phyloP scores from a whole-genome alignment of 2,797 vertebrate species.

The Pseudotriccus pelzelni region DNA sequence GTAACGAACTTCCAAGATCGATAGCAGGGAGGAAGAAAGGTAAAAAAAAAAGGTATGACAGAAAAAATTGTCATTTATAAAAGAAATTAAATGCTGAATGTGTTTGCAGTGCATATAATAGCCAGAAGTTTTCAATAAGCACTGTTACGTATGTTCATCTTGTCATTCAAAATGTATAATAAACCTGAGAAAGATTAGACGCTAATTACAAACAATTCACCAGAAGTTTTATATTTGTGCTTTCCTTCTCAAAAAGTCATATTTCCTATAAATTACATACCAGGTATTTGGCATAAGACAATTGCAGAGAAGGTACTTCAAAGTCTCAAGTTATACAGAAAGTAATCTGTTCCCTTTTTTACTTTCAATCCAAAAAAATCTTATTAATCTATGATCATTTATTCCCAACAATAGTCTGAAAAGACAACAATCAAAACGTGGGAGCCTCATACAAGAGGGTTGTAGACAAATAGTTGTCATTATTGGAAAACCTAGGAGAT shows the following conservation, averaged over 20 bases:
- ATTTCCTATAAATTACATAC: not conserved
- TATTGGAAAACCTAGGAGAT: not conserved
- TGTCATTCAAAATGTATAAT: not conserved
- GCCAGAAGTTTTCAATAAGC: not conserved
- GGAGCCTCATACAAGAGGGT: not conserved
- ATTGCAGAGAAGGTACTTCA: not conserved
- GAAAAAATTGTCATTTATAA: not conserved
- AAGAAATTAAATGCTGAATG: not conserved
- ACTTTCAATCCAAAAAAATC: not conserved
- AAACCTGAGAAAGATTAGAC: not conserved
- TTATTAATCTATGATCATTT: not conserved
- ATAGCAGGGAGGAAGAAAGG: fast-evolving
- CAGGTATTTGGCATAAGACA: not conserved
- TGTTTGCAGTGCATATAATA: not conserved
- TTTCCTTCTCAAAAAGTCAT: not conserved
- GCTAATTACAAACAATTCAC: not conserved
- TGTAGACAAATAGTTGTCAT: not conserved
- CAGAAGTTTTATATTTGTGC: not conserved
- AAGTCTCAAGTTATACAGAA: not conserved
- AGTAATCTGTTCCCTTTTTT: not conserved
- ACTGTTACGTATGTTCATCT: not conserved
- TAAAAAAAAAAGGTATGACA: fast-evolving
- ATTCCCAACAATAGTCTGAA: not conserved
- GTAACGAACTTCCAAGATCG: not conserved
- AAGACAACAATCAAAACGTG: not conserved